Percentiles rank a stretch among this genome's conserved stretches.
phyloP scores from a whole-genome alignment of 2,113 vertebrate genomes.

The Calidris pygmaea region DNA sequence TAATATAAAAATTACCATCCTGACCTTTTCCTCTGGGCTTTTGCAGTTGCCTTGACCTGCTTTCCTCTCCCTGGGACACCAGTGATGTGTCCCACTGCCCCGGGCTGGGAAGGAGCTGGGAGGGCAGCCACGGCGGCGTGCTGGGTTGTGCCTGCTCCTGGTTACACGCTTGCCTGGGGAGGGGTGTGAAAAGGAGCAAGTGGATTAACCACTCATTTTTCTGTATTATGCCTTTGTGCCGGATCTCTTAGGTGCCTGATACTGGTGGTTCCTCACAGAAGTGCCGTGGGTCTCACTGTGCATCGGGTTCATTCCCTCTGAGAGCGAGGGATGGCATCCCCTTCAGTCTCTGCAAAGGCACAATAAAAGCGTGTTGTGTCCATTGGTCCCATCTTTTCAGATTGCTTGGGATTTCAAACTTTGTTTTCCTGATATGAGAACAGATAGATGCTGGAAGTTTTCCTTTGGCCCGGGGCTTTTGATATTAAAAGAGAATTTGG shows the following conservation, averaged over 20 bases:
- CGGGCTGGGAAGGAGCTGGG: neutral
- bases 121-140: fast-evolving
- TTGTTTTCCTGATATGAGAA: neutral
- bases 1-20: neutral
- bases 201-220: neutral
- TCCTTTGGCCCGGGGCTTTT: neutral
- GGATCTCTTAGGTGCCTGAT: neutral
- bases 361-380: fast-evolving
- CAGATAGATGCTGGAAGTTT: neutral
- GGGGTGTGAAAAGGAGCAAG: neutral
- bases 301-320: fast-evolving
- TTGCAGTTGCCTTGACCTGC: neutral
- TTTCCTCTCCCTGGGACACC: neutral
- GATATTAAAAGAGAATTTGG: neutral
- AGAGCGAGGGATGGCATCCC: neutral
- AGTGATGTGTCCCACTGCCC: neutral
- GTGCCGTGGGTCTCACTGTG: neutral
- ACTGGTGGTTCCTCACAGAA: neutral
- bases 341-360: fast-evolving
- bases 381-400: fast-evolving
- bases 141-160: neutral
- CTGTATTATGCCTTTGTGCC: fast-evolving
- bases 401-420: neutral
- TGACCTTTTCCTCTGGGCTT: neutral
- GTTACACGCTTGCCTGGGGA: neutral